Conservation (phyloP, 2,888 invertebrate genomes). For the Octonoba sinensis region DNA sequence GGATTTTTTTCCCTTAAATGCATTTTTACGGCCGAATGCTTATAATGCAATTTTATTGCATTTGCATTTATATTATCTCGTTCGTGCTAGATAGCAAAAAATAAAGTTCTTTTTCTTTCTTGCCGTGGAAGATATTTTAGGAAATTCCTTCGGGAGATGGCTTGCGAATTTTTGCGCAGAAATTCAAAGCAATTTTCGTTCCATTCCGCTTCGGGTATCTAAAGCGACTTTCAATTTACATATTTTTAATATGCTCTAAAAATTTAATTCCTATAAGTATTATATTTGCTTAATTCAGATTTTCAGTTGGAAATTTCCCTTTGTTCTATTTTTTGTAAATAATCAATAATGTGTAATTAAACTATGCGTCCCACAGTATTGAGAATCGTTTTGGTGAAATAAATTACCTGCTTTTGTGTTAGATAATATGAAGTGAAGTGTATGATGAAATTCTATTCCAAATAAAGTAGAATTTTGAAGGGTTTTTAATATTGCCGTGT, state of each 20-base stretch:
- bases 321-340: no score
- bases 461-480: no score
- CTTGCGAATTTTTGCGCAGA: constrained; percentile 29
- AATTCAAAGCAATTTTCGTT: constrained; percentile 39
- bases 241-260: constrained; percentile 59
- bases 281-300: constrained; percentile 40
- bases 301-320: background rate
- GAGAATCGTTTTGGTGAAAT: no score
- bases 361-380: no score
- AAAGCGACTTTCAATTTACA: constrained; percentile 29
- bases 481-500: no score
- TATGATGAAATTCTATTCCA: no score
- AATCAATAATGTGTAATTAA: no score
- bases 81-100: constrained; percentile 33
- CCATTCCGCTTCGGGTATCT: background rate
- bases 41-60: constrained; percentile 65
- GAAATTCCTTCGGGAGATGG: constrained; percentile 23
- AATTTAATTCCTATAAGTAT: constrained; percentile 57
- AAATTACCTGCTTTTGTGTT: no score
- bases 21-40: constrained; percentile 61
- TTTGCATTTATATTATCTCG: constrained; percentile 64
- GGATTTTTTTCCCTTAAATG: constrained; percentile 40
- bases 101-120: constrained; percentile 7
- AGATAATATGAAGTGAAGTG: no score
- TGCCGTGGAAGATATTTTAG: constrained; percentile 44